Evolutionary conservation across 2,888 invertebrate genomes (phyloP), one percentile per base, ranked within the genome.

Genomic region (Drymonia ruficornis): DNA sequence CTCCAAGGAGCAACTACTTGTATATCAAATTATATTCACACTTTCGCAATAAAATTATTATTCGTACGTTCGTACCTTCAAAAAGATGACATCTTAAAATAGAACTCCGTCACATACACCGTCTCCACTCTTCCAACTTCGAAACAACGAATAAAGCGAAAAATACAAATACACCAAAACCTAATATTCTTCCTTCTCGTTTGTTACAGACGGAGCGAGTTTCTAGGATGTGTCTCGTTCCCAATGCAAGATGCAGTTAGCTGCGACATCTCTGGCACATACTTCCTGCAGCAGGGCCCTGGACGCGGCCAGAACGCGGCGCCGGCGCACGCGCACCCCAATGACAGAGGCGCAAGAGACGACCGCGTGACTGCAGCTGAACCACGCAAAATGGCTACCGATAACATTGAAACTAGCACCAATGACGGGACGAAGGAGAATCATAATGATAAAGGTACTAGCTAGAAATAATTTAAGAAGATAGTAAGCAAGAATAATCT

Each of bases 171-270:
- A 31, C 31, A 31, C 31, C 9, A 31, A 36, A n/a, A 36, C n/a
- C 4, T 36, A 1, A 36, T 11, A 13, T 36, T 36, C 13, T n/a
- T 5, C n/a, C 0, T 13, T 45, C n/a, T 64, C 53, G 16, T 46
- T 91, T 93, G 86, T 96, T 95, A 15, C 95, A 98, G 98, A 93
- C 95, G 96, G 93, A 98, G 97, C 94, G 98, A 98, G 93, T 96
- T 98, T 90, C 94, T 98, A 91, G 98, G 98, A 94, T 98, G 98
- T 90, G 96, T 97, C 95, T 97, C 97, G 88, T 97, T 98, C 93
- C 96, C 97, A 74, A 94, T 98, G 76, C 95, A 95, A 89, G 95
- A 96, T 94, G 95, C 96, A 72, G 94, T 96, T 89, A 95, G 95
- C 95, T 95, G 93, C 93, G 94, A 93, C 80, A 82, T 89, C 76